A percentile compares a stretch with the other conserved stretches of the same genome.
Evolutionary conservation across 2,797 vertebrate species (phyloP).

Genomic region (Pseudomugil tenellus): DNA sequence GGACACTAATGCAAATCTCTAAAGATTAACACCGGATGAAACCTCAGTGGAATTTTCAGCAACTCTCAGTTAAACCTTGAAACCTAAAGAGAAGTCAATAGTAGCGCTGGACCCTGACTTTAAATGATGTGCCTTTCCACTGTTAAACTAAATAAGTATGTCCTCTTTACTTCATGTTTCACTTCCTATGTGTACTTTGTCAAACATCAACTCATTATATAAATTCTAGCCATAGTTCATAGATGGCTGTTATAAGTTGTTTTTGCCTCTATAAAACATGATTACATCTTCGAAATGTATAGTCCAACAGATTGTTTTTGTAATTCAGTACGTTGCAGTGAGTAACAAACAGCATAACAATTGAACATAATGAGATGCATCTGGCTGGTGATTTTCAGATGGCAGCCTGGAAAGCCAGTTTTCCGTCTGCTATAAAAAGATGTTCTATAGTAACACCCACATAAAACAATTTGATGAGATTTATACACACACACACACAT

Average conservation of each 20-base stretch:
- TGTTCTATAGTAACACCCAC: neutral
- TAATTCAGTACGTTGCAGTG: conserved; percentile 20
- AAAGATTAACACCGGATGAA: conserved; percentile 83
- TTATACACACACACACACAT: too few species aligned
- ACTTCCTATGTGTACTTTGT: neutral
- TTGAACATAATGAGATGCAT: conserved; percentile 19
- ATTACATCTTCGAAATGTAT: neutral
- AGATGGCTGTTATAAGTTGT: neutral
- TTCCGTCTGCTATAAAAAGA: neutral
- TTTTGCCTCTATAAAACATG: conserved; percentile 9
- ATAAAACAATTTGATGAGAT: too few species aligned
- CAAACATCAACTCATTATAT: neutral
- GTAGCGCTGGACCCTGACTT: conserved; percentile 37
- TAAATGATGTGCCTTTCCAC: conserved; percentile 43
- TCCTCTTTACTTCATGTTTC: conserved; percentile 30
- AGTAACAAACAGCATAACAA: conserved; percentile 32
- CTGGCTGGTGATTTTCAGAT: conserved; percentile 12
- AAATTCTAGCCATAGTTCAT: neutral
- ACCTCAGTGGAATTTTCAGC: conserved; percentile 78
- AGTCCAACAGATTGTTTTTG: neutral
- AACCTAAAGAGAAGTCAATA: conserved; percentile 64
- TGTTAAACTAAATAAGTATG: conserved; percentile 25
- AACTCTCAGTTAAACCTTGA: conserved; percentile 69
- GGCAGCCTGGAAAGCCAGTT: conserved; percentile 5
- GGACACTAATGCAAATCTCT: conserved; percentile 85